Base-by-base conservation (phyloP, 2,888 invertebrate genomes). In the Drosophila rubida region DNA sequence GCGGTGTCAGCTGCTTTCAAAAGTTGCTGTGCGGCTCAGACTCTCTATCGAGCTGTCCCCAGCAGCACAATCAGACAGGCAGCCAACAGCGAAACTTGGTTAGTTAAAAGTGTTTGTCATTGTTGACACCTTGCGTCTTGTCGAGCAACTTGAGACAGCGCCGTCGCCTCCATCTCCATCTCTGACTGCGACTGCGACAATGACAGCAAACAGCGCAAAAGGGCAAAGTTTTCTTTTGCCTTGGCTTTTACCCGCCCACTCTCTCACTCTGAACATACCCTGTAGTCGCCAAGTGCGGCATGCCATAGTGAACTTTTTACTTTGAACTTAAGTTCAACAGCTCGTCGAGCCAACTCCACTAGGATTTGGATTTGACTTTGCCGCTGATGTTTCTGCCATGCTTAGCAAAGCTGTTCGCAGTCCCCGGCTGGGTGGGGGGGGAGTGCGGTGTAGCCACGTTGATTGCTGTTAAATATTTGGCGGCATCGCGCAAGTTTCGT, bases 101-200 rank as follows among this genome's bases (percentile, higher is more conserved):
- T 84, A 84, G 81, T 87, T 83, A 87, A 85, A 87, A 85, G 87
- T 87, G 84, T 85, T 85, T 84, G 82, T 87, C 87, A 84, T 80
- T 87, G 84, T 80, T 84, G 84, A 85, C 87, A 84, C 87, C 87
- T 87, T 87, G 78, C 84, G 80, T 85, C 82, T 78, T 80, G 75
- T 50, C 71, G 73, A 22, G 64, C 54, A 85, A 85, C 82, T 82
- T 73, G 73, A 81, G 69, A 75, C 60, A 30, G 45, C 44, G 30
- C 9, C 22, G 27, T 19, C 41, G 41, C 27, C 23, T 50, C 25
- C 50, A 6, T 25, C 23, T 23, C 37, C 19, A 5, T 1, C 27
- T 19, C 19, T 16, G 7, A 32, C 42, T 23, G 30, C 9, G 22
- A 16, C 79, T 72, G 75, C 70, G 78, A 72, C 75, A 70, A 74